These are phyloP conservation scores for Andrena haemorrhoa DNA, from an alignment of 2,888 invertebrate species.

Conservation along the genomic window DNA sequence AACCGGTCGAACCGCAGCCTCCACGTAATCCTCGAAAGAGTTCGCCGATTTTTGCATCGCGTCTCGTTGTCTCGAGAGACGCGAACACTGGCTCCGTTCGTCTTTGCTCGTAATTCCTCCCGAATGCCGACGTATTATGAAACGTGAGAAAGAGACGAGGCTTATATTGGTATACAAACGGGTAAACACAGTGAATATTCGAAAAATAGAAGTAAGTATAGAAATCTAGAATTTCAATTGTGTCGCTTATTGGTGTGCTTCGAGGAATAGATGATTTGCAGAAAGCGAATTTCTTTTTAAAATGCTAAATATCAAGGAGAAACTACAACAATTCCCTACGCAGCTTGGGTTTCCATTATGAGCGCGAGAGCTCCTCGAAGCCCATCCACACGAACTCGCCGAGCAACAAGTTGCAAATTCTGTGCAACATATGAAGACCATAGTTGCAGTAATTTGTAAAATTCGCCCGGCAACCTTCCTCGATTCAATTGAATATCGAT, in stretches of 20 bases:
- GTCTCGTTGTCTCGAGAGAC: slow-evolving; percentile 3
- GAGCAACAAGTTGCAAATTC: not conserved
- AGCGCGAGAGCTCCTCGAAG: not conserved
- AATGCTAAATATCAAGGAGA: not conserved
- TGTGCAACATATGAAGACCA: not conserved
- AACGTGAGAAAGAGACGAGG: not conserved
- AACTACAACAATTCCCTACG: not conserved
- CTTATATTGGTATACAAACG: not conserved
- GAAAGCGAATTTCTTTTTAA: not conserved
- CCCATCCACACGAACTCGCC: not conserved
- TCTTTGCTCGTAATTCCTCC: slow-evolving; percentile 8
- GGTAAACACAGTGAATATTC: not conserved
- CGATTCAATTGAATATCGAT: not conserved
- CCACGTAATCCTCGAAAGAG: slow-evolving; percentile 29
- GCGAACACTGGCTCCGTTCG: not conserved
- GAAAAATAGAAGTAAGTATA: not conserved
- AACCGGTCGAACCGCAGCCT: slow-evolving; percentile 42
- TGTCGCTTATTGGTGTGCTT: too few species aligned
- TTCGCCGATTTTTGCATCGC: slow-evolving; percentile 1
- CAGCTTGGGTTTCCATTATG: not conserved
- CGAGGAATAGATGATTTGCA: too few species aligned
- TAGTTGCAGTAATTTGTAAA: not conserved
- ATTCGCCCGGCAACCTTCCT: not conserved
- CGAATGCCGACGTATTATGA: not conserved
- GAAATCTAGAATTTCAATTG: not conserved